Conservation (phyloP, 2,113 vertebrate genomes). For the Laticauda colubrina region DNA sequence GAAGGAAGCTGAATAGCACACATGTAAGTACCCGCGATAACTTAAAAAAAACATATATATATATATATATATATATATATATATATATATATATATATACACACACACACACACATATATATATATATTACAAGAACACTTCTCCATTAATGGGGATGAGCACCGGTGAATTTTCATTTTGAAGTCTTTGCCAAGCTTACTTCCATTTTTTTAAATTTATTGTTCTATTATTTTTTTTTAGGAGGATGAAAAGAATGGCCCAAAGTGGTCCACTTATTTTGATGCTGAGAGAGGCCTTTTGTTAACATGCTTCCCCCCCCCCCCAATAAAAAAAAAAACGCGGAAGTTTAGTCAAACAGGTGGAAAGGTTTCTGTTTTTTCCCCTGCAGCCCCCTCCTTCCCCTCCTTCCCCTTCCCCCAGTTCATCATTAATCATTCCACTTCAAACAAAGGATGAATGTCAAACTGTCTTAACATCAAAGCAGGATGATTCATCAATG, state of each 20-base stretch:
- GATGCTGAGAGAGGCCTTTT: slow-evolving; percentile 21
- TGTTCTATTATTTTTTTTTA: not conserved
- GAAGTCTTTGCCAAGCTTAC: slow-evolving; percentile 20
- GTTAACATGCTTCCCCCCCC: slow-evolving; percentile 3
- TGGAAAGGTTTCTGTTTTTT: slow-evolving; percentile 26
- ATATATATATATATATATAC: too few species aligned
- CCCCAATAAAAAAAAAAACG: not conserved
- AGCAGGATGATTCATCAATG: not conserved
- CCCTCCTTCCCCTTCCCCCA: not conserved
- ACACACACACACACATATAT: too few species aligned
- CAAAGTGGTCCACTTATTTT: not conserved
- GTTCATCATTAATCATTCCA: not conserved
- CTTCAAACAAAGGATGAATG: not conserved
- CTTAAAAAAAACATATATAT: too few species aligned
- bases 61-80: too few species aligned
- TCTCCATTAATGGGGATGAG: slow-evolving; percentile 37
- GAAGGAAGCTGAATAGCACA: too few species aligned
- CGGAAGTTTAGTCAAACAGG: slow-evolving; percentile 14
- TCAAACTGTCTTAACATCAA: not conserved
- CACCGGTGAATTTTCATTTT: slow-evolving; percentile 52
- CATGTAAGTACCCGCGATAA: too few species aligned
- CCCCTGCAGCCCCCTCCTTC: not conserved
- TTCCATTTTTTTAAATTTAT: not conserved
- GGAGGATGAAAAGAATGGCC: slow-evolving; percentile 20
- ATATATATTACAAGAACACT: slow-evolving; percentile 31